Percentiles rank a stretch among this genome's conserved stretches.
phyloP scores from a whole-genome alignment of 2,797 vertebrate genomes.

The Schizopygopsis malacanthus region DNA sequence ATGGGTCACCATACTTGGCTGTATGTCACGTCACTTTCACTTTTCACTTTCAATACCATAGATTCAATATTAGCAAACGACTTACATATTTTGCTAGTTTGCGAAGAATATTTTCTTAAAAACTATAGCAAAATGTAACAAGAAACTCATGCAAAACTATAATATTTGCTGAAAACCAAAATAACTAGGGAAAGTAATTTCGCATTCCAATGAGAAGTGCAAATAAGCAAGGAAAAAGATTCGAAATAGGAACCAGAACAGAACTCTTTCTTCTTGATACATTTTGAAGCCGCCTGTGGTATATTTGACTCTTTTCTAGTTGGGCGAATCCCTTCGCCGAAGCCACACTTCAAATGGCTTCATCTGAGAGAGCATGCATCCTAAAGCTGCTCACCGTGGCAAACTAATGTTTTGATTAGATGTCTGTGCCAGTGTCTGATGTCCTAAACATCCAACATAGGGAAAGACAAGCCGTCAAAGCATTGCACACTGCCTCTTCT shows the following conservation, averaged over 20 bases:
- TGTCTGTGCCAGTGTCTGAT: slow-evolving; percentile 64
- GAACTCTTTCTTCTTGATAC: slow-evolving; percentile 55
- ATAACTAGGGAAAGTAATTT: slow-evolving; percentile 16
- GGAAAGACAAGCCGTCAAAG: slow-evolving; percentile 62
- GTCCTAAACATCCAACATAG: slow-evolving; percentile 61
- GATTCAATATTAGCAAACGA: neutral
- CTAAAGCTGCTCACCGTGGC: slow-evolving; percentile 65
- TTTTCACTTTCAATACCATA: neutral
- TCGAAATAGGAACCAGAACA: slow-evolving; percentile 31
- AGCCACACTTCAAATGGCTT: slow-evolving; percentile 59
- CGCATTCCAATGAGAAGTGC: slow-evolving; percentile 1
- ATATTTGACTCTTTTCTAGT: slow-evolving; percentile 64
- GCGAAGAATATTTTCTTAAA: neutral
- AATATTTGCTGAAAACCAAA: slow-evolving; percentile 5
- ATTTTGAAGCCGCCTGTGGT: slow-evolving; percentile 52
- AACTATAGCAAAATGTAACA: neutral
- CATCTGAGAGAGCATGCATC: slow-evolving; percentile 64
- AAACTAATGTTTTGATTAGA: slow-evolving; percentile 73
- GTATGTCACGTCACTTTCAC: too few species aligned
- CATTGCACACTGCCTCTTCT: slow-evolving; percentile 47
- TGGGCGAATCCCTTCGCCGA: slow-evolving; percentile 60
- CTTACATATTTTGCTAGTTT: neutral
- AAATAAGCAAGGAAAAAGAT: slow-evolving; percentile 16
- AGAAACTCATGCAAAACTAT: neutral
- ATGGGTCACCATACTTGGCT: too few species aligned